Conservation (phyloP, 2,113 vertebrate species). For the Zosterops lateralis region DNA sequence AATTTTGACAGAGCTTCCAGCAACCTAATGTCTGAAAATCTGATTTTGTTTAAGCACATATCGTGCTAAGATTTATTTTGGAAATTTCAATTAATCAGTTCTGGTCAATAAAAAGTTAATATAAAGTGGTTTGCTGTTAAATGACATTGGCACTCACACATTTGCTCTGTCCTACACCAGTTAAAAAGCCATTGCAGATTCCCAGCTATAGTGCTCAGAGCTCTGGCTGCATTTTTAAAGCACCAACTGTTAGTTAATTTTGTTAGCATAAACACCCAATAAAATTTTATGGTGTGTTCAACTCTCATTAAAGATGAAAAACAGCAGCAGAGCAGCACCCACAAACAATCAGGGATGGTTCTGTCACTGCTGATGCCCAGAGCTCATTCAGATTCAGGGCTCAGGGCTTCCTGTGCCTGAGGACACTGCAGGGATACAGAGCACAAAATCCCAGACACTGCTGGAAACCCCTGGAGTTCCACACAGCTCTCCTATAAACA, state of each 20-base stretch:
- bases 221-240: slow-evolving; percentile 22
- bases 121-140: not conserved
- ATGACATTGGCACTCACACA: not conserved
- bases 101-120: slow-evolving; percentile 17
- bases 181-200: slow-evolving; percentile 38
- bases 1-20: not conserved
- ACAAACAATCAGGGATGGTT: not conserved
- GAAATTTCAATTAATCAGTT: not conserved
- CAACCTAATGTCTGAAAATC: not conserved
- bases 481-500: accelerated
- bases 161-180: not conserved
- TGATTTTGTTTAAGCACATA: not conserved
- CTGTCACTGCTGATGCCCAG: accelerated
- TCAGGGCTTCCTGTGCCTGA: accelerated
- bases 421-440: not conserved
- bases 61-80: not conserved
- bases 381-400: not conserved
- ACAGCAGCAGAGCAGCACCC: not conserved
- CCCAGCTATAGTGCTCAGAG: not conserved
- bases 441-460: accelerated
- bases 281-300: slow-evolving; percentile 56
- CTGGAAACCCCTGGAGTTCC: not conserved
- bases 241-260: slow-evolving; percentile 52
- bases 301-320: slow-evolving; percentile 53
- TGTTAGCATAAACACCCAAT: slow-evolving; percentile 50